These are phyloP conservation scores for Diaphora mendica DNA, from an alignment of 2,888 invertebrate species.

Conservation along the genomic window DNA sequence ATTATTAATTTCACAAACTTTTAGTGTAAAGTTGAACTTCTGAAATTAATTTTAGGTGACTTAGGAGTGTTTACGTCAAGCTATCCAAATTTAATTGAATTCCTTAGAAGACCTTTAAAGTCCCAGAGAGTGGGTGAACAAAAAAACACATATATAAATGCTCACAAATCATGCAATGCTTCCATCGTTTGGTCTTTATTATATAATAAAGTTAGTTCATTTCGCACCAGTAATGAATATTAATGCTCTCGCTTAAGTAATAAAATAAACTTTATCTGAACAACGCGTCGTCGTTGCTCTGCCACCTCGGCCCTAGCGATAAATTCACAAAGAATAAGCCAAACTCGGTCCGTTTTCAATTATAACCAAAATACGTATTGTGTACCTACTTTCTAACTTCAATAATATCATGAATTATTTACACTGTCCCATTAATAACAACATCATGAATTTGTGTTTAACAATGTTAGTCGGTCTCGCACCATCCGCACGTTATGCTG, in stretches of 20 bases:
- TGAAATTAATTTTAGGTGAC: conserved; percentile 17
- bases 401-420: conserved; percentile 78
- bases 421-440: conserved; percentile 65
- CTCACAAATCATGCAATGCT: conserved; percentile 54
- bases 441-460: conserved; percentile 64
- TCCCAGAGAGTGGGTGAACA: conserved; percentile 7
- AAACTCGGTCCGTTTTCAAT: conserved; percentile 81
- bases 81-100: not conserved
- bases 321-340: conserved; percentile 80
- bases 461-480: conserved; percentile 48
- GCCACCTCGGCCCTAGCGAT: conserved; percentile 73
- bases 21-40: conserved; percentile 11
- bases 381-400: conserved; percentile 69
- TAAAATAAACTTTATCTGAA: conserved; percentile 85
- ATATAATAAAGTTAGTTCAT: conserved; percentile 84
- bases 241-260: conserved; percentile 83
- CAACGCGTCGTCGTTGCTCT: conserved; percentile 73
- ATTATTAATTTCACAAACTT: conserved; percentile 19
- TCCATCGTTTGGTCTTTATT: conserved; percentile 79
- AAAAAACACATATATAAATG: conserved; percentile 55
- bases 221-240: conserved; percentile 83
- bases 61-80: conserved; percentile 10
- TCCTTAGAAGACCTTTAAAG: not conserved
- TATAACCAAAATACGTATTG: conserved; percentile 76
- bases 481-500: conserved; percentile 38